phyloP scores from a whole-genome alignment of 1,140 invertebrate species.

The Drosophila truncata region DNA sequence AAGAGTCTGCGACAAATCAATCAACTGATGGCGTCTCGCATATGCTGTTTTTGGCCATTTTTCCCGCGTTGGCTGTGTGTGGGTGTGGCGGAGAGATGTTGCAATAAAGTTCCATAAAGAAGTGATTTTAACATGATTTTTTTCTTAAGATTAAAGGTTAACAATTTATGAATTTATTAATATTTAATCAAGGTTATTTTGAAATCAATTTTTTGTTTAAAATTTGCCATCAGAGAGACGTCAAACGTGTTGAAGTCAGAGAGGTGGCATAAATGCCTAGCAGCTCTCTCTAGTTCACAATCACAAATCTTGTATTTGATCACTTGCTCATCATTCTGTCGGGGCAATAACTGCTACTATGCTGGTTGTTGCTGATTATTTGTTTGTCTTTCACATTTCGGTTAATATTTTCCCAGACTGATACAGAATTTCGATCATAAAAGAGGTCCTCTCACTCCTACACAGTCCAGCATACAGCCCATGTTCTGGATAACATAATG shows the following conservation, averaged over 20 bases:
- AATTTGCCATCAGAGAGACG: too few species aligned
- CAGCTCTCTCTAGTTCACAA: not conserved
- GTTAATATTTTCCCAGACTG: not conserved
- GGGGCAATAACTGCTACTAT: not conserved
- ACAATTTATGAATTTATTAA: not conserved
- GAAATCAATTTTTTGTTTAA: too few species aligned
- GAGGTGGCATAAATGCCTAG: too few species aligned
- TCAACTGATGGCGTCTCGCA: constrained; percentile 31
- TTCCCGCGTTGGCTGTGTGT: not conserved
- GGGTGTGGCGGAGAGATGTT: not conserved
- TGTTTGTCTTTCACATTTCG: not conserved
- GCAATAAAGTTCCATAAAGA: not conserved
- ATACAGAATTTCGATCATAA: not conserved
- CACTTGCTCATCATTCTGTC: not conserved
- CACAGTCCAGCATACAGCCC: not conserved
- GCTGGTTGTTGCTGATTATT: not conserved
- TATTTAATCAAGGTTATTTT: not conserved
- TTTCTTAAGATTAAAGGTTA: too few species aligned
- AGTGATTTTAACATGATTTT: not conserved
- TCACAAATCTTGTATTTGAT: not conserved
- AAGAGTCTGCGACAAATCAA: constrained; percentile 59
- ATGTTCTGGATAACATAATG: not conserved
- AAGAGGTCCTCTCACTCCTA: not conserved
- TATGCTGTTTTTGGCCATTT: not conserved
- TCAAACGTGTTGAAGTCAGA: too few species aligned